Evolutionary conservation across 2,888 invertebrate genomes (phyloP).

Genomic region (Apotomis turbidana): DNA sequence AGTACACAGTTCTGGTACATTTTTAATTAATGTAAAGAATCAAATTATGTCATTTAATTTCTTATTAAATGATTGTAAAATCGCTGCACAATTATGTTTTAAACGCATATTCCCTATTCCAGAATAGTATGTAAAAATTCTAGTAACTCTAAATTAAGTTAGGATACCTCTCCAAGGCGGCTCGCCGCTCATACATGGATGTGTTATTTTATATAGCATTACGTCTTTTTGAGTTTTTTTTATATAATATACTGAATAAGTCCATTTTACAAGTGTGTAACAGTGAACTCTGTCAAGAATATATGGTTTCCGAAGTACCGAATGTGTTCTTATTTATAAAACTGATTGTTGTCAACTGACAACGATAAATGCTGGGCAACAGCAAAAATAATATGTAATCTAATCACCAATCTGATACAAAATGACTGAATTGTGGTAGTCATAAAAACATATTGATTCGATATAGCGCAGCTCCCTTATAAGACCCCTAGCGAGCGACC

Average conservation of each 20-base stretch:
- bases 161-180: neutral
- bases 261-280: constrained; percentile 39
- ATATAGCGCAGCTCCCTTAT: no score
- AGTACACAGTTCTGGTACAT: no score
- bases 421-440: no score
- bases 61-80: no score
- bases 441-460: no score
- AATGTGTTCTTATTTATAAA: constrained; percentile 9
- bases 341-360: neutral
- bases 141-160: constrained; percentile 15
- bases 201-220: constrained; percentile 35
- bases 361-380: neutral
- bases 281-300: constrained; percentile 36
- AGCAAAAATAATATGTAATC: neutral
- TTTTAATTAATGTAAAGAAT: no score
- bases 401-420: neutral
- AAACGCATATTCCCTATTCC: neutral
- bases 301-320: constrained; percentile 29
- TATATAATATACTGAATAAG: constrained; percentile 36
- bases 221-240: constrained; percentile 25
- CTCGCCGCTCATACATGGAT: constrained; percentile 18
- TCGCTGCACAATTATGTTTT: no score
- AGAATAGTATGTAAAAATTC: constrained; percentile 29
- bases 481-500: no score
- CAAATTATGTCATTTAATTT: no score